Evolutionary conservation across 2,797 vertebrate species (phyloP), one percentile per base, ranked within the genome.

Genomic region (Cyclura pinguis): DNA sequence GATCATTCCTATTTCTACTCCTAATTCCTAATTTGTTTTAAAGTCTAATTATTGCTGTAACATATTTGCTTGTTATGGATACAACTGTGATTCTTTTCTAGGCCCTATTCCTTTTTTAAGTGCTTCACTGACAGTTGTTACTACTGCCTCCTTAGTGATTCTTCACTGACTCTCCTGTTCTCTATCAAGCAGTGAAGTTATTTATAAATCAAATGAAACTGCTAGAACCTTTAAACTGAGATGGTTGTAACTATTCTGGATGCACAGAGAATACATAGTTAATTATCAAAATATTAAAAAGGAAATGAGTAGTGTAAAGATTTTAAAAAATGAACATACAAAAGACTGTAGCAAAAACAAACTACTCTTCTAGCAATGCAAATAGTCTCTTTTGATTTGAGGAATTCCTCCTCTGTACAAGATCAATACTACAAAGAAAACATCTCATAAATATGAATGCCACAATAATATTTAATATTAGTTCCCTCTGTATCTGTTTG

Each of bases 401-500:
- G 78, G 92, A 88, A 3, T 67, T 91, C 67, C 67, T 87, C 89
- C 47, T 38, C 52, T 89, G 72, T 93, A 94, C 64, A 80, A 94
- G 87, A 14, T 78, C 32, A 93, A 80, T 14, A 24, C 8, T 73
- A 69, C 22, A 74, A 92, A 88, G 52, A 92, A 77, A 93, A 93
- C 27, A 81, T 78, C 89, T 22, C 59, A 88, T 57, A 94, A 95
- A 94, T 91, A 91, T 85, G n/a, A 47, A 67, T n/a, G 50, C 14
- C 24, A 95, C 88, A 35, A 69, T 6, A 89, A 92, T 83, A 90
- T 89, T 78, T 90, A 92, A 77, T 38, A 38, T 92, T 95, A 94
- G 69, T 88, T 93, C 86, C 85, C 92, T 91, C 91, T 85, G 67
- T 91, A 91, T 92, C 90, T 95, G 92, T 86, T 88, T 91, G 55